Percentiles rank a stretch among this genome's conserved stretches.
Evolutionary conservation across 2,888 invertebrate genomes (phyloP).

Genomic region (Athalia circularis): DNA sequence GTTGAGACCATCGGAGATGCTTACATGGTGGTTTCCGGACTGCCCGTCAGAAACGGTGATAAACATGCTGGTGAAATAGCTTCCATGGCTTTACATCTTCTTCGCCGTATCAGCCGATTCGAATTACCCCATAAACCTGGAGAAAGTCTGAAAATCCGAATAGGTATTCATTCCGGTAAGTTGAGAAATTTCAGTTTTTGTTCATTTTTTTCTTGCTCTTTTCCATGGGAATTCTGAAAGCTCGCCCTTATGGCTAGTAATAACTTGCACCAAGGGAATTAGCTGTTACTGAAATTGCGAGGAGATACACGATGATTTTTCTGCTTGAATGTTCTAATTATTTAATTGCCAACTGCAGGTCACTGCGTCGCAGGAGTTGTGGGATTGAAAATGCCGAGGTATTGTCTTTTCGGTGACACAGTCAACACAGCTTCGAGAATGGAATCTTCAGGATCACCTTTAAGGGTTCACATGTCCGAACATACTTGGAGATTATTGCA

Average conservation of each 20-base stretch:
- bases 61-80: constrained; percentile 88
- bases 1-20: constrained; percentile 91
- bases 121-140: constrained; percentile 82
- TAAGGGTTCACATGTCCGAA: constrained; percentile 86
- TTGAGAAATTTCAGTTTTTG: neutral
- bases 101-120: constrained; percentile 83
- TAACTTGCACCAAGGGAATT: too few species aligned
- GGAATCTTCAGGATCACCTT: constrained; percentile 86
- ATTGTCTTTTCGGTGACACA: constrained; percentile 89
- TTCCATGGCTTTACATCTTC: constrained; percentile 84
- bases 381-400: constrained; percentile 88
- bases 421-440: constrained; percentile 89
- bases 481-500: constrained; percentile 82
- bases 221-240: too few species aligned
- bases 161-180: constrained; percentile 82
- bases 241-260: too few species aligned
- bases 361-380: constrained; percentile 90
- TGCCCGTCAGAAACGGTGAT: constrained; percentile 84
- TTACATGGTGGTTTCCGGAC: constrained; percentile 86
- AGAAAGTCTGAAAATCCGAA: constrained; percentile 82
- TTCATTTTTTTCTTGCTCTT: neutral
- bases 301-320: neutral
- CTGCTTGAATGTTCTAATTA: too few species aligned
- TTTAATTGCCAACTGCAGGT: constrained; percentile 71
- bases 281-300: too few species aligned